A percentile compares a stretch with the other conserved stretches of the same genome.
Conservation (phyloP, 1,140 invertebrate species). For the Lucilia sericata region DNA sequence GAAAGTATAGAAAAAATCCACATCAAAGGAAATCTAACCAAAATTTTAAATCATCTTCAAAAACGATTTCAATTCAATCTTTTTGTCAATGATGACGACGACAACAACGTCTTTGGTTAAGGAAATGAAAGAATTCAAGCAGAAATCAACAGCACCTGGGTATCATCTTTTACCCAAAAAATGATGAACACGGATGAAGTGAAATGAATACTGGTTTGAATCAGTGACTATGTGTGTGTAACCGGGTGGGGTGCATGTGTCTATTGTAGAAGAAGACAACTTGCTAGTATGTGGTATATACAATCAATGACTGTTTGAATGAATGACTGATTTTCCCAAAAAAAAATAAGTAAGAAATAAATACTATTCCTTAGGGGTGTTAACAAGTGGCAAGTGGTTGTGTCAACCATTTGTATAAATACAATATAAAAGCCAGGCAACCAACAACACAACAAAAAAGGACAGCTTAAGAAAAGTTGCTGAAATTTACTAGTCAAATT, state of each 20-base stretch:
- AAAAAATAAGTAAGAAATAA: not conserved
- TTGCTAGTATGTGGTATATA: no score
- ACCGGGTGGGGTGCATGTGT: not conserved
- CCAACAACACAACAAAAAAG: not conserved
- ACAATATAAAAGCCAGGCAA: no score
- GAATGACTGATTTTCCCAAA: constrained; percentile 26
- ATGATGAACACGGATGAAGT: not conserved
- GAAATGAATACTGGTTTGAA: not conserved
- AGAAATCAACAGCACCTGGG: constrained; percentile 42
- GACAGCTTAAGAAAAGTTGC: constrained; percentile 20
- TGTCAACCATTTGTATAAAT: not conserved
- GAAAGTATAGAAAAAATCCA: not conserved
- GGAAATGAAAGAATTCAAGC: constrained; percentile 36
- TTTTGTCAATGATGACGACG: not conserved
- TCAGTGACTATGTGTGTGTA: not conserved
- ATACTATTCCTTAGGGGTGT: not conserved
- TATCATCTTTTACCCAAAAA: not conserved
- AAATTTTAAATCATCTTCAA: constrained; percentile 1
- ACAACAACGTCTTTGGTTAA: not conserved
- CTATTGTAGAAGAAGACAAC: no score
- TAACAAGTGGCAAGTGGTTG: not conserved
- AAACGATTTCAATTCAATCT: constrained; percentile 8
- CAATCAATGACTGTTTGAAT: constrained; percentile 18
- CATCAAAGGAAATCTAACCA: constrained; percentile 11
- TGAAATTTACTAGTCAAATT: constrained; percentile 16